Evolutionary conservation across 2,113 vertebrate species (phyloP), one percentile per base, ranked within the genome.

Genomic region (Megalops atlanticus): DNA sequence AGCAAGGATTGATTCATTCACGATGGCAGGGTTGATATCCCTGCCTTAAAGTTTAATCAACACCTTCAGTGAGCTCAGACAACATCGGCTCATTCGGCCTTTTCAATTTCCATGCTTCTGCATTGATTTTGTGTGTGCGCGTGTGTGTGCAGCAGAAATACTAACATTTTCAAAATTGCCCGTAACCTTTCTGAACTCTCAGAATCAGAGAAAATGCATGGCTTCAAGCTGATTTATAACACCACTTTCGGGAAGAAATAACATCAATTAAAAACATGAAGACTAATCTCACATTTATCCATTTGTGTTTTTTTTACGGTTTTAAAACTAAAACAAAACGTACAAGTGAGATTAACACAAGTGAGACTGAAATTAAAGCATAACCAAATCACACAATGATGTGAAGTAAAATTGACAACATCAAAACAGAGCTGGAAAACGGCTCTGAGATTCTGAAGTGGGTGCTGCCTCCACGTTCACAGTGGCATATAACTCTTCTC

Each of bases 1-100:
- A 70, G 64, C 52, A 43, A 35, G 77, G 83, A 84, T 79, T 87
- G 84, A 89, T 85, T 90, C 80, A 86, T 82, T 83, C 43, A 84
- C 54, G 77, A 76, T 83, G 84, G 81, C 82, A 31, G 77, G 73
- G 45, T 75, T 85, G 77, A 81, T 86, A 80, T 69, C 78, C 39
- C 39, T 2, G 64, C 75, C 85, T 87, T 82, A 76, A 75, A 84
- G 78, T 85, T 87, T 81, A 87, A 89, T 91, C 85, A 86, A 76
- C 82, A 82, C 41, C 72, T 84, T 58, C 74, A 80, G 41, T 52
- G 54, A 41, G 87, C 80, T 38, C 82, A 64, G 80, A 33, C 49
- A 33, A 35, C 24, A 31, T 2, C 35, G 58, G 6, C 80, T 82
- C 69, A 21, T 80, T 58, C 74, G 43, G 47, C 77, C 35, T 58